phyloP scores from a whole-genome alignment of 2,113 vertebrate species.

The Thalassoma bifasciatum region DNA sequence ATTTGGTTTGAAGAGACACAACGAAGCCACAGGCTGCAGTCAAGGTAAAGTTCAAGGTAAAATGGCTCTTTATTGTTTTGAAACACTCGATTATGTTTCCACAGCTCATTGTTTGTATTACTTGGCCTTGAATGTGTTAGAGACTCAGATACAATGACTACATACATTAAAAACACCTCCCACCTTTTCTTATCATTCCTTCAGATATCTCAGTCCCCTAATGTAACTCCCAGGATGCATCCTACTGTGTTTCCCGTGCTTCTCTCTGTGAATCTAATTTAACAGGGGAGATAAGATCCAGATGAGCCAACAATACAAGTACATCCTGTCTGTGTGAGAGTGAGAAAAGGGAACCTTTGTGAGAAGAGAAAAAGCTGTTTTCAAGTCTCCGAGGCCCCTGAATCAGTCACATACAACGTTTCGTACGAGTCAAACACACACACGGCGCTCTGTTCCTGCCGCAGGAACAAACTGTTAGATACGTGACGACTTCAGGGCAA shows the following conservation, averaged over 20 bases:
- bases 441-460: constrained; percentile 32
- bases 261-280: constrained; percentile 28
- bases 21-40: too few relatives aligned
- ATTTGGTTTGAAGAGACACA: too few relatives aligned
- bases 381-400: constrained; percentile 51
- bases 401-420: constrained; percentile 44
- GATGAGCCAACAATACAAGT: constrained; percentile 35
- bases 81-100: too few relatives aligned
- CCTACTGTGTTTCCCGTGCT: constrained; percentile 15
- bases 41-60: too few relatives aligned
- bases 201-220: constrained; percentile 13
- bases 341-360: constrained; percentile 74
- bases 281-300: constrained; percentile 1
- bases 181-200: background rate
- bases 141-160: too few relatives aligned
- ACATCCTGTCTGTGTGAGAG: constrained; percentile 47
- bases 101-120: too few relatives aligned
- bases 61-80: too few relatives aligned
- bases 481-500: constrained; percentile 13
- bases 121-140: too few relatives aligned
- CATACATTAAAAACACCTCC: too few relatives aligned
- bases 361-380: constrained; percentile 58
- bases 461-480: constrained; percentile 14
- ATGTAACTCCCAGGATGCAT: constrained; percentile 8
- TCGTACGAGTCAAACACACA: constrained; percentile 47